Evolutionary conservation across 2,113 vertebrate species (phyloP).

Genomic region (Coracopsis vasa): DNA sequence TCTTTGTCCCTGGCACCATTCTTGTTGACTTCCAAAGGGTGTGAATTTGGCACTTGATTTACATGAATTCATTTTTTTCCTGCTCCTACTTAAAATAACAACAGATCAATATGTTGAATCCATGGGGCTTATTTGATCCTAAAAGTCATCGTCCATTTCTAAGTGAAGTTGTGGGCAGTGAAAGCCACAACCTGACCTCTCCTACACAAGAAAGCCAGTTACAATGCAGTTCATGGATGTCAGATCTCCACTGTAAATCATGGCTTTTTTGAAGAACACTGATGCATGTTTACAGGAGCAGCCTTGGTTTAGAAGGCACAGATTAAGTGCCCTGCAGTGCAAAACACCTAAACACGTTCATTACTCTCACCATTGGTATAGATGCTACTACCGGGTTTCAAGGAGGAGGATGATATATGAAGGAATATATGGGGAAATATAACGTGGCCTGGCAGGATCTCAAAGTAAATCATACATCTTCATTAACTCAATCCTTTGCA

Average conservation of each 20-base stretch:
- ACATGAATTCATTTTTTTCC: neutral
- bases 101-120: neutral
- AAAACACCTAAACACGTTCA: neutral
- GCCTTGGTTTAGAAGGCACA: neutral
- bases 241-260: neutral
- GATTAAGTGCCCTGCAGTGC: neutral
- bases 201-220: neutral
- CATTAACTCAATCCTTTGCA: neutral
- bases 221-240: neutral
- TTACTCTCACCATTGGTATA: neutral
- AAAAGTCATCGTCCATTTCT: neutral
- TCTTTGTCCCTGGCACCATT: constrained; percentile 8
- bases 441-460: constrained; percentile 2
- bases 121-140: neutral
- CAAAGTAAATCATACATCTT: neutral
- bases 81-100: neutral
- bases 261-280: neutral
- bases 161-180: neutral
- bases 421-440: neutral
- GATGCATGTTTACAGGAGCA: neutral
- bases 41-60: constrained; percentile 10
- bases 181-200: neutral
- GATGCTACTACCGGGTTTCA: neutral
- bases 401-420: neutral
- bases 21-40: neutral